phyloP scores from a whole-genome alignment of 2,888 invertebrate genomes.

The Coecobrya sp. region DNA sequence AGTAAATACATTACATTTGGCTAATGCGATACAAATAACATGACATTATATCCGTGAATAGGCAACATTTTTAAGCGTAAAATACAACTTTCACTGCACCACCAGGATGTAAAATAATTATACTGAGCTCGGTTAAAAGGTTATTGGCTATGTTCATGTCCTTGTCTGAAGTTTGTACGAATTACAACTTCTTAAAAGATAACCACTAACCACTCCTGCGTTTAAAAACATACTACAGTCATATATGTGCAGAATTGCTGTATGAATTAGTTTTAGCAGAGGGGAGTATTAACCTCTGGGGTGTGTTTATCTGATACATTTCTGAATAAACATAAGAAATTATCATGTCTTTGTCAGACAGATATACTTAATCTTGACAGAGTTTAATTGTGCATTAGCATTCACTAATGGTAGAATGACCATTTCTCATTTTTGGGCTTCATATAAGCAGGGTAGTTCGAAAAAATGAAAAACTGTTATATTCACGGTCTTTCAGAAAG shows the following conservation, averaged over 20 bases:
- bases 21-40: not conserved
- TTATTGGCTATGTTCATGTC: not conserved
- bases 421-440: too few relatives aligned
- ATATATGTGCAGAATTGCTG: not conserved
- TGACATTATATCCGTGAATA: constrained; percentile 8
- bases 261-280: not conserved
- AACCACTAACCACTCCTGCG: not conserved
- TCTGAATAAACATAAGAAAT: not conserved
- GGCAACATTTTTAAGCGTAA: not conserved
- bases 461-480: too few relatives aligned
- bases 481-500: too few relatives aligned
- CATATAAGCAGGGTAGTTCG: too few relatives aligned
- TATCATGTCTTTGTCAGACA: not conserved
- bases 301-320: constrained; percentile 48
- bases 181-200: not conserved
- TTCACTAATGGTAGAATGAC: too few relatives aligned
- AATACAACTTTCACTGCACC: constrained; percentile 62
- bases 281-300: constrained; percentile 58
- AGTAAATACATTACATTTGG: not conserved
- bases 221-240: too few relatives aligned
- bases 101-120: constrained; percentile 74
- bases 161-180: not conserved
- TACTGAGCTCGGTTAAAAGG: constrained; percentile 38
- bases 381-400: too few relatives aligned
- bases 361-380: not conserved